Evolutionary conservation across 2,113 vertebrate genomes (phyloP).

Genomic region (Oenanthe melanoleuca): DNA sequence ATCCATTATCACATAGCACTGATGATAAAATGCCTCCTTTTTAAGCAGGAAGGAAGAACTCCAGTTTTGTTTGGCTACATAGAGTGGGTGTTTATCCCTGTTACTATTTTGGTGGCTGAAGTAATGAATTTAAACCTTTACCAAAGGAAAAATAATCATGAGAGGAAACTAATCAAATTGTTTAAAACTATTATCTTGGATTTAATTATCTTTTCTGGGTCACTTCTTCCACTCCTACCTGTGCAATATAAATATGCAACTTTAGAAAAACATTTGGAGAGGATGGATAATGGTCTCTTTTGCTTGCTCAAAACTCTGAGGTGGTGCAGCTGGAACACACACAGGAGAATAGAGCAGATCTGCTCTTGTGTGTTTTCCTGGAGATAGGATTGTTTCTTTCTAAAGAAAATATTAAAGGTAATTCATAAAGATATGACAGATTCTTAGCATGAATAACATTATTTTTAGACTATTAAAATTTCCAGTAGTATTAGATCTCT

Average conservation of each 20-base stretch:
- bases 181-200: neutral
- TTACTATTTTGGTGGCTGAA: neutral
- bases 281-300: neutral
- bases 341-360: neutral
- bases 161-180: neutral
- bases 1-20: neutral
- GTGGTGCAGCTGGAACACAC: neutral
- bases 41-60: neutral
- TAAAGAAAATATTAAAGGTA: neutral
- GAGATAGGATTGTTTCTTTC: neutral
- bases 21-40: neutral
- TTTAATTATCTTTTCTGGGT: neutral
- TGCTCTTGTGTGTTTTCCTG: neutral
- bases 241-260: neutral
- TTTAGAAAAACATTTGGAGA: neutral
- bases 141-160: neutral
- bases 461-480: neutral
- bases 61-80: neutral
- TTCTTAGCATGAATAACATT: neutral
- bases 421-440: neutral
- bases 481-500: neutral
- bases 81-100: neutral
- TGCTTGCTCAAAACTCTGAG: neutral
- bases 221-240: neutral
- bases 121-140: neutral